Evolutionary conservation across 2,113 vertebrate genomes (phyloP).

Genomic region (Melanocharis versteri): DNA sequence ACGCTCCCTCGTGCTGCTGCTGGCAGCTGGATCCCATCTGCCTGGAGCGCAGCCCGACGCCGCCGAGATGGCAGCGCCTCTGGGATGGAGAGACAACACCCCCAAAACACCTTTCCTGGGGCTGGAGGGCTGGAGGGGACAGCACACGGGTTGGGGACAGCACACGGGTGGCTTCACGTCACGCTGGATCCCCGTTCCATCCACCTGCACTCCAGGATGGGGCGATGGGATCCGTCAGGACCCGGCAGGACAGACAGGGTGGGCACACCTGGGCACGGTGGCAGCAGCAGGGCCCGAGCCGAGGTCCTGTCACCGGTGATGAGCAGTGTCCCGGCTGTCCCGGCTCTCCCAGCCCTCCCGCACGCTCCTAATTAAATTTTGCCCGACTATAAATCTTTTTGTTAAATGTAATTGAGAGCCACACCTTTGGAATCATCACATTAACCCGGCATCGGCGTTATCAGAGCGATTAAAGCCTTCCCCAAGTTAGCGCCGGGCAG

Average conservation of each 20-base stretch:
- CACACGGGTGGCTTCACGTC: rapidly evolving
- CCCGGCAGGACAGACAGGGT: neutral
- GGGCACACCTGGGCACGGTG: neutral
- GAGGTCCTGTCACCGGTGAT: neutral
- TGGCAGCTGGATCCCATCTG: constrained; percentile 75
- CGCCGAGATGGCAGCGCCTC: constrained; percentile 33
- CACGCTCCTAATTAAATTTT: constrained; percentile 58
- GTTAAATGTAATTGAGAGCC: constrained; percentile 63
- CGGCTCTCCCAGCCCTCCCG: neutral
- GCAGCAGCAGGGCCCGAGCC: neutral
- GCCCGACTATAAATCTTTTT: constrained; percentile 52
- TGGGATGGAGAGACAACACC: rapidly evolving
- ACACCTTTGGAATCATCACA: constrained; percentile 62
- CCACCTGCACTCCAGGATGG: rapidly evolving
- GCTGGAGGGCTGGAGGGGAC: neutral
- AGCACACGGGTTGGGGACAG: neutral
- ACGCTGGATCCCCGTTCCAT: rapidly evolving
- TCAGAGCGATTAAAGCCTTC: constrained; percentile 57
- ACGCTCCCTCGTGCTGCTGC: constrained; percentile 66
- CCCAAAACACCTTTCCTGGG: rapidly evolving
- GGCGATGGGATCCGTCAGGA: neutral
- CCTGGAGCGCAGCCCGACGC: constrained; percentile 55
- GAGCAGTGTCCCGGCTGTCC: neutral
- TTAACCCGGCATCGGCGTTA: constrained; percentile 38
- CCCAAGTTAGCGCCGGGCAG: neutral